Conservation (phyloP, 2,797 vertebrate genomes). For the Synanceia verrucosa region DNA sequence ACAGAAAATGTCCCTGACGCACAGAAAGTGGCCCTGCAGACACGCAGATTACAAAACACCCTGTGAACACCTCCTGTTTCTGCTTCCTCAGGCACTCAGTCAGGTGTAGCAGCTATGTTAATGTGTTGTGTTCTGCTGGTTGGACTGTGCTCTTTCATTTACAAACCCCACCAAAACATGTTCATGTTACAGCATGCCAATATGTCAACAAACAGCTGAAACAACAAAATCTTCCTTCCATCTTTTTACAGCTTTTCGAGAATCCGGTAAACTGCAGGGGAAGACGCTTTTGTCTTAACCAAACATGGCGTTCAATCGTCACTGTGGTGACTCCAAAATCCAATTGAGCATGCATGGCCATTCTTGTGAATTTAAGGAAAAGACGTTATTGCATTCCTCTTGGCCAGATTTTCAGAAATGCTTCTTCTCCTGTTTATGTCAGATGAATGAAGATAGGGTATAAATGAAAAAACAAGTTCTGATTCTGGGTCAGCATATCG, state of each 20-base stretch:
- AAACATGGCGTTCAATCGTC: slow-evolving; percentile 21
- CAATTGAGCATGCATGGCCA: slow-evolving; percentile 32
- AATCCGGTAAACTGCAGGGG: background rate
- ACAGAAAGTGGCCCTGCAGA: slow-evolving; percentile 46
- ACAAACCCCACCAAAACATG: slow-evolving; percentile 17
- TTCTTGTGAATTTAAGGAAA: slow-evolving; percentile 37
- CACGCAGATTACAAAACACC: slow-evolving; percentile 65
- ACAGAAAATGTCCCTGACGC: slow-evolving; percentile 39
- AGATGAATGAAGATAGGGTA: slow-evolving; percentile 26
- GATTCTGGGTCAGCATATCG: background rate
- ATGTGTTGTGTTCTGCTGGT: slow-evolving; percentile 23
- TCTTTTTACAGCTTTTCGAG: slow-evolving; percentile 13
- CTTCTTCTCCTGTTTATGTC: slow-evolving; percentile 13
- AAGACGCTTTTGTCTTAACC: slow-evolving; percentile 16
- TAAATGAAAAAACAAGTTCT: slow-evolving; percentile 17
- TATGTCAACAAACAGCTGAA: background rate
- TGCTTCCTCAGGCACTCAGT: slow-evolving; percentile 12
- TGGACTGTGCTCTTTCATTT: slow-evolving; percentile 63
- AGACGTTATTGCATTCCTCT: slow-evolving; percentile 41
- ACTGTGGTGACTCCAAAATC: slow-evolving; percentile 4
- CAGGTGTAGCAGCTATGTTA: slow-evolving; percentile 28
- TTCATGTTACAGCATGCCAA: background rate
- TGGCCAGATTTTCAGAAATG: slow-evolving; percentile 22
- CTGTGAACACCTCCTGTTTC: slow-evolving; percentile 44
- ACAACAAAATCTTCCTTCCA: background rate